phyloP scores from a whole-genome alignment of 2,888 invertebrate species.

The Panopea generosa region DNA sequence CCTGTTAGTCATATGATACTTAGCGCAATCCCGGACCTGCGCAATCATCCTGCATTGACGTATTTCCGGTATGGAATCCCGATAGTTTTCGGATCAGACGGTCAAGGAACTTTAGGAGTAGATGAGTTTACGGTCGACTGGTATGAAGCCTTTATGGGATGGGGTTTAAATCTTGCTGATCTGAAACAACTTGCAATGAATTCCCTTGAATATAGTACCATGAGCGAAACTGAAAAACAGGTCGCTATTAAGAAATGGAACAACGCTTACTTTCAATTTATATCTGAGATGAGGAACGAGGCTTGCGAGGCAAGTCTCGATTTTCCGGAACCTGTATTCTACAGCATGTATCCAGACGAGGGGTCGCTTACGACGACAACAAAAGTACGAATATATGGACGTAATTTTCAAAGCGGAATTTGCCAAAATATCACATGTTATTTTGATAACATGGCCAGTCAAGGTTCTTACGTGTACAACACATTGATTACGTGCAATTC shows the following conservation, averaged over 20 bases:
- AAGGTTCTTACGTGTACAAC: constrained; percentile 41
- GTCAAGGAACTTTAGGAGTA: constrained; percentile 53
- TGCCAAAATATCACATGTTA: constrained; percentile 46
- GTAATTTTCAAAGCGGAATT: constrained; percentile 44
- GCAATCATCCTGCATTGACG: constrained; percentile 57
- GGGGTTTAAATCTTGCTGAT: constrained; percentile 53
- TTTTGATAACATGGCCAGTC: constrained; percentile 31
- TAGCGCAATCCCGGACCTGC: constrained; percentile 54
- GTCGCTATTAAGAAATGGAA: constrained; percentile 41
- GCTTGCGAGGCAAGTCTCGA: constrained; percentile 41
- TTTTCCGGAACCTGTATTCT: not conserved
- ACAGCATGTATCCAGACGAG: constrained; percentile 39
- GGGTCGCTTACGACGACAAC: constrained; percentile 25
- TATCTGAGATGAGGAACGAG: constrained; percentile 29
- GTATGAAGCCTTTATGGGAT: constrained; percentile 61
- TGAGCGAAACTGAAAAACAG: constrained; percentile 29
- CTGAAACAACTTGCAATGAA: constrained; percentile 45
- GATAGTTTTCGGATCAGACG: constrained; percentile 53
- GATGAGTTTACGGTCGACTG: constrained; percentile 61
- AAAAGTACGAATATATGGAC: constrained; percentile 49
- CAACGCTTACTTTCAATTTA: constrained; percentile 32
- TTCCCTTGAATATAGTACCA: constrained; percentile 53
- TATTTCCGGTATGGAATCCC: constrained; percentile 58
- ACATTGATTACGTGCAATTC: constrained; percentile 36
- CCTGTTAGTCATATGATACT: constrained; percentile 58